Evolutionary conservation across 1,140 invertebrate genomes (phyloP).

Genomic region (Fopius arisanus): DNA sequence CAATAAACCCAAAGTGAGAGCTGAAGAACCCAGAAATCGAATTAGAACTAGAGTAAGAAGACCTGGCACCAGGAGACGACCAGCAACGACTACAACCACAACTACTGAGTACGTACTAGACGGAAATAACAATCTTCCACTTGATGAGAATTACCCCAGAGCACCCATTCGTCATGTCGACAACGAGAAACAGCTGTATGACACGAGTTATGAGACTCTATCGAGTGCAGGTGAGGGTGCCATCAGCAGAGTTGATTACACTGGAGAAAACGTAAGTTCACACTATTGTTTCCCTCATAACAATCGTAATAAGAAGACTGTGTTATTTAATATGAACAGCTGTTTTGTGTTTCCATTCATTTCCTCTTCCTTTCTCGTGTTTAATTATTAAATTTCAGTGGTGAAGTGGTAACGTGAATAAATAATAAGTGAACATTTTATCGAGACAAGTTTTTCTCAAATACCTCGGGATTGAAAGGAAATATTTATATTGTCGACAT

Average conservation of each 20-base stretch:
- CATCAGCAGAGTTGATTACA: constrained; percentile 21
- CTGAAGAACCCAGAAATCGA: constrained; percentile 41
- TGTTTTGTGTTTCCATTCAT: too few relatives aligned
- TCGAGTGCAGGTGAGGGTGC: neutral
- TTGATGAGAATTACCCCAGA: constrained; percentile 58
- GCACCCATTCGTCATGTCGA: constrained; percentile 29
- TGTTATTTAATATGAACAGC: constrained; percentile 6
- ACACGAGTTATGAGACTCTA: constrained; percentile 40
- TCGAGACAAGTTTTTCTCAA: too few relatives aligned
- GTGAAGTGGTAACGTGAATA: too few relatives aligned
- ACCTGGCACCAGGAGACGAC: constrained; percentile 44
- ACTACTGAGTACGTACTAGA: constrained; percentile 50
- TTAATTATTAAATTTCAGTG: too few relatives aligned
- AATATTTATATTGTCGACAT: too few relatives aligned
- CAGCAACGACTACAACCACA: constrained; percentile 36
- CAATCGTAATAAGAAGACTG: too few relatives aligned
- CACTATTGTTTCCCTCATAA: too few relatives aligned
- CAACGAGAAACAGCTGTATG: constrained; percentile 38
- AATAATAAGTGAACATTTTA: too few relatives aligned
- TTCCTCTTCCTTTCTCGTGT: too few relatives aligned
- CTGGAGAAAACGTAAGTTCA: constrained; percentile 30
- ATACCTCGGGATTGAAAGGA: too few relatives aligned
- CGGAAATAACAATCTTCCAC: constrained; percentile 55
- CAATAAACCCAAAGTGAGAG: constrained; percentile 31
- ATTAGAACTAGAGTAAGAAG: constrained; percentile 42